Base-by-base conservation (phyloP, 92 coral and sea anemone species). In the Paragorgia papillata region DNA sequence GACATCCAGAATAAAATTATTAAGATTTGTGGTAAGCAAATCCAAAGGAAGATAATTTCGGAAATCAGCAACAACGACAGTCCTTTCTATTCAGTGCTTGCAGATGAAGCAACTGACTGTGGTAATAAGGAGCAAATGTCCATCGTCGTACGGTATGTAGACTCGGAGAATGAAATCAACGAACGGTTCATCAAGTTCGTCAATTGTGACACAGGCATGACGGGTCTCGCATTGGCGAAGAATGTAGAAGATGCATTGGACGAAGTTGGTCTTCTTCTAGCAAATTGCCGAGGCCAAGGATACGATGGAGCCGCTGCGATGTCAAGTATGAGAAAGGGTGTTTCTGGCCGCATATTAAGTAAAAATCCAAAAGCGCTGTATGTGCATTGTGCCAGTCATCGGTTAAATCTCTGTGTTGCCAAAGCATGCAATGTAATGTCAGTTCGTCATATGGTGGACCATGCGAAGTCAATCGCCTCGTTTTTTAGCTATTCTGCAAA, bases 221-320 rank as follows among this genome's bases (percentile, higher is more conserved):
- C 30, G 10, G 62, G 30, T 18, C 62, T 29, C 31, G 15, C 53
- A 56, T 46, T 48, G 37, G 59, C 33, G 27, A 51, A 46, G 24
- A 25, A 25, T 30, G 48, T 69, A 1, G 76, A 46, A 25, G 41
- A 48, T 50, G 17, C 76, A 8, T 30, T 69, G 33, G 5, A 69
- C 19, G 18, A 69, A 25, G 29, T 46, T 26, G 40, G 58, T 46
- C 76, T 69, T 43, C 60, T 37, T 44, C 35, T 69, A 20, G 19
- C 46, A 29, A 69, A 69, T 25, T 22, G 27, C 48, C 33, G 76
- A 19, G 76, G 76, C 29, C 76, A 69, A 69, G 51, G 60, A 13
- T 69, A 69, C 25, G 76, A 69, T 69, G 76, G 76, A 17, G 76
- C 76, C 13, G 24, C 50, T 46, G 76, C 59, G 10, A 44, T 69